Evolutionary conservation across 2,888 invertebrate genomes (phyloP), one percentile per base, ranked within the genome.

Genomic region (Limnephilus lunatus): DNA sequence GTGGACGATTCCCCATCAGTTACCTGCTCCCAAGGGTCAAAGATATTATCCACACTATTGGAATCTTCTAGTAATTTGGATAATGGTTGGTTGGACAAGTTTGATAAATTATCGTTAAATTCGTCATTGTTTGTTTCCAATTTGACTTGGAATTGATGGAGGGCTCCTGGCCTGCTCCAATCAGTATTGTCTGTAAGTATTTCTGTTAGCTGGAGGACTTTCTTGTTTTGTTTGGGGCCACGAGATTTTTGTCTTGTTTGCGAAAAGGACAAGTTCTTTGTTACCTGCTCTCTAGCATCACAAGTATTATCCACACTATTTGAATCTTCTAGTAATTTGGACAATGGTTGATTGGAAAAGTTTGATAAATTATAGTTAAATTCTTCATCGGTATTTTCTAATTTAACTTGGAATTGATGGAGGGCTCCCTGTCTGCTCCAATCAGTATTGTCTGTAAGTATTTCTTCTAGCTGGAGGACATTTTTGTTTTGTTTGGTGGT

Each of bases 1-100:
- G 88, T 89, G 3, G 88, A 89, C 3, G 88, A 89, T 80, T 89
- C 88, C 35, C 32, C 88, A 12, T 35, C 88, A 9, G 35, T 35
- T 83, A 35, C 19, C 32, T 35, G 32, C 83, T 83, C 83, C 15
- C 25, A 2, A 12, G 11, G 11, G 4, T n/a, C 32, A 35, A 32
- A 89, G 25, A 80, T 68, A 19, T 80, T 89, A 25, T 89, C 88
- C 4, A 30, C 31, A 25, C 31, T 81, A 19, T 68, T n/a, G 31
- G 32, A 32, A 11, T 48, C 44, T 25, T 15, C 44, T 31, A 82
- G 11, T 86, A 35, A 15, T 86, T 86, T 68, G 53, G 15, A 35
- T 68, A 53, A 19, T 31, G 31, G 53, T 53, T 53, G 53, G 48
- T 44, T 5, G 48, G n/a, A 39, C 3, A 35, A 39, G 15, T 9